These are phyloP conservation scores for Crossaster papposus DNA, from an alignment of 53 echinoderm and acorn worm species.

Conservation along the genomic window DNA sequence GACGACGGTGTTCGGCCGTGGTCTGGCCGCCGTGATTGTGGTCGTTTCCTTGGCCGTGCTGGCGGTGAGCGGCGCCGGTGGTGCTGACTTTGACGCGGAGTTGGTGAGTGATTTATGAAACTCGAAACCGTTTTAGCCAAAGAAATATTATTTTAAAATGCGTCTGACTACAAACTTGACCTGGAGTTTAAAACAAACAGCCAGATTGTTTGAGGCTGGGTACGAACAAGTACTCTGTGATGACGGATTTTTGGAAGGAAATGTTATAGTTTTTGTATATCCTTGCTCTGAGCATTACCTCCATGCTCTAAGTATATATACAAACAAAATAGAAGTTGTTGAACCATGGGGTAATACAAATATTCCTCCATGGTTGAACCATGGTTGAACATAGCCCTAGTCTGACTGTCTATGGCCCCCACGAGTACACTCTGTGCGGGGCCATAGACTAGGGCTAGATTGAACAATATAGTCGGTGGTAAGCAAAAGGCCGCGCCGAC, in stretches of 20 bases:
- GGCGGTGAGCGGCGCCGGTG: slow-evolving; percentile 17
- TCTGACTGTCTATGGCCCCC: too few relatives aligned
- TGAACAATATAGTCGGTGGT: too few relatives aligned
- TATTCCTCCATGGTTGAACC: too few relatives aligned
- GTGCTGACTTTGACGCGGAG: slow-evolving; percentile 46
- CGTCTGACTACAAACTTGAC: slow-evolving; percentile 36
- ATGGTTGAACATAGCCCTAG: too few relatives aligned
- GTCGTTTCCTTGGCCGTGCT: slow-evolving; percentile 35
- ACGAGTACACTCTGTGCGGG: too few relatives aligned
- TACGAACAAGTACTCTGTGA: neutral
- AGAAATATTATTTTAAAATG: slow-evolving; percentile 29
- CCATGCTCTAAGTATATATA: too few relatives aligned
- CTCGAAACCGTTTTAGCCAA: neutral
- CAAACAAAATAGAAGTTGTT: neutral
- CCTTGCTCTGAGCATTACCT: too few relatives aligned
- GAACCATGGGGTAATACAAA: too few relatives aligned
- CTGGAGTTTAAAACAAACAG: slow-evolving; percentile 30
- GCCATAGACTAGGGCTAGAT: too few relatives aligned
- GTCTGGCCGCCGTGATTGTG: slow-evolving; percentile 11
- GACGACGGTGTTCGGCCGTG: slow-evolving; percentile 14
- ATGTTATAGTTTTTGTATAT: neutral
- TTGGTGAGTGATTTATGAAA: slow-evolving; percentile 50
- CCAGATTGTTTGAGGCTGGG: neutral
- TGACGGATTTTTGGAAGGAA: neutral
- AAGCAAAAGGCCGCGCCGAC: too few relatives aligned